Percentiles rank a stretch among this genome's conserved stretches.
Conservation (phyloP, 1,140 invertebrate genomes). For the Lucilia sericata region DNA sequence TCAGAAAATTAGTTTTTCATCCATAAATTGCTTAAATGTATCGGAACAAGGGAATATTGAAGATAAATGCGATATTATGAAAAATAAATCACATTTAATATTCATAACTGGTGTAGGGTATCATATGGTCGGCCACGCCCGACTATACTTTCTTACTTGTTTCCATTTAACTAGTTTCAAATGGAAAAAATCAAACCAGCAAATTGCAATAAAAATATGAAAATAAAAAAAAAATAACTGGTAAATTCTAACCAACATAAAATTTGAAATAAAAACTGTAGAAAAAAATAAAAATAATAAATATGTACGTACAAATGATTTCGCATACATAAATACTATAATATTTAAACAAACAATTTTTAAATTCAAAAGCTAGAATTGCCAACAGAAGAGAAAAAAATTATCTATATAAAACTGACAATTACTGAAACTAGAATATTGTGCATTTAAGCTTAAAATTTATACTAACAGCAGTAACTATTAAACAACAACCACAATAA, state of each 20-base stretch:
- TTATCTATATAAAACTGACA: not conserved
- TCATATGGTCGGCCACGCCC: too few relatives aligned
- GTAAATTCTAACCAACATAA: slow-evolving; percentile 7
- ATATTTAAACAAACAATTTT: not conserved
- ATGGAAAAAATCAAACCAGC: not conserved
- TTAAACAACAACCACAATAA: not conserved
- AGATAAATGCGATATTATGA: too few relatives aligned
- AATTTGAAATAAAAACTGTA: not conserved
- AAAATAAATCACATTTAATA: too few relatives aligned
- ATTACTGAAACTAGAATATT: slow-evolving; percentile 35
- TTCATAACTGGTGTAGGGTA: too few relatives aligned
- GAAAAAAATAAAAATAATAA: not conserved
- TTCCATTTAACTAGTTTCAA: not conserved
- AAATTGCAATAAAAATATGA: slow-evolving; percentile 10
- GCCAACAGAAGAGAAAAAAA: too few relatives aligned
- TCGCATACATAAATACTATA: not conserved
- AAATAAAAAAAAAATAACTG: not conserved
- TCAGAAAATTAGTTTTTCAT: too few relatives aligned
- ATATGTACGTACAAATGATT: not conserved
- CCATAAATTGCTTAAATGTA: too few relatives aligned
- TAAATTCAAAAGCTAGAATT: too few relatives aligned
- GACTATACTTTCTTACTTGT: too few relatives aligned
- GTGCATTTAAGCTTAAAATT: slow-evolving; percentile 41
- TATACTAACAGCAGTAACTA: slow-evolving; percentile 16
- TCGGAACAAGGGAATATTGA: too few relatives aligned